Evolutionary conservation across 2,888 invertebrate genomes (phyloP), one percentile per base, ranked within the genome.

Genomic region (Sminthurinus aureus): DNA sequence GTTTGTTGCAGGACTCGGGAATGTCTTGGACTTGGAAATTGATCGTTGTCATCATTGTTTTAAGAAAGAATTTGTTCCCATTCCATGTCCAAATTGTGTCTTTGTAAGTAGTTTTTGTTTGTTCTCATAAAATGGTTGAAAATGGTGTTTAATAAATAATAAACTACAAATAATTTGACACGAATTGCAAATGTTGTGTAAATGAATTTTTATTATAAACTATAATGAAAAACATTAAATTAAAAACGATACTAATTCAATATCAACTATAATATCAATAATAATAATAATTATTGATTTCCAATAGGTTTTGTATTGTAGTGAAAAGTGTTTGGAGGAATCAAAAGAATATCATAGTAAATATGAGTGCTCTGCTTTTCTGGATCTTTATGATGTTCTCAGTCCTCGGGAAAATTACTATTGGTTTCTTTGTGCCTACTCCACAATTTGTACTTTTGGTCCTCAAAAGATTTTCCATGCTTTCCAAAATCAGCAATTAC

Each of bases 1-100:
- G 0, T 87, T 78, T 64, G 87, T 85, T 3, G 85, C 82, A 38
- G 85, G 85, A 0, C 73, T 87, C n/a, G 83, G 83, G 66, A 82
- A 81, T 69, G 85, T 80, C 13, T 38, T 86, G 2, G 86, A 86
- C 52, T 86, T 85, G 84, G 86, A 86, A 20, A 82, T 83, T 74
- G 81, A 80, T 20, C 85, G 84, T 26, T 87, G 87, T 79, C 86
- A 86, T 78, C 83, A 84, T 67, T 87, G 87, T 71, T 83, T 86
- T 22, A 73, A 64, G 15, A 69, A 78, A 67, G 84, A 86, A 0
- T 26, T 79, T 22, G n/a, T 9, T 51, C 79, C 78, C 1, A 81
- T 84, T 24, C 87, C 87, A 0, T 87, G 87, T 69, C 82, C 82
- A 0, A 73, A 24, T 26, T 87, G 87, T 75, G 85, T 86, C 22